Evolutionary conservation across 2,888 invertebrate genomes (phyloP), one percentile per base, ranked within the genome.

Genomic region (Panzeria rudis): DNA sequence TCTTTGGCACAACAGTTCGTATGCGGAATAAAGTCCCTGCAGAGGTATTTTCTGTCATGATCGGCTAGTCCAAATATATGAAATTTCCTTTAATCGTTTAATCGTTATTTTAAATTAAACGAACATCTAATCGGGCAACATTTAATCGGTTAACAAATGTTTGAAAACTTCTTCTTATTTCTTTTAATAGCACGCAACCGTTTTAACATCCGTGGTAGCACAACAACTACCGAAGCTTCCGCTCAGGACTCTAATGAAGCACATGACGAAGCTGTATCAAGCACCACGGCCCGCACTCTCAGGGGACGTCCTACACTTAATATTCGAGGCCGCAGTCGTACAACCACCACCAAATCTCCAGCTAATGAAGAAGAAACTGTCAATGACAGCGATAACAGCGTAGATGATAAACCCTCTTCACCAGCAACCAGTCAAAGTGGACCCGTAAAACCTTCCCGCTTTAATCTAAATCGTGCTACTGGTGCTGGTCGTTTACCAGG

Each of bases 161-260:
- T n/a, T n/a, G n/a, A n/a, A n/a, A n/a, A n/a, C n/a, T n/a, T 29
- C 5, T 29, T 29, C 6, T 35, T 54, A 41, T 41, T 59, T 20
- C 0, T 35, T 59, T 59, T 20, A 8, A 2, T 80, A 92, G 92
- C 92, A 32, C 92, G 93, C 59, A 93, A 93, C 86, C 93, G 93
- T 56, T 93, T 93, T 80, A 93, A 91, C 56, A 79, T 93, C 59
- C 92, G 92, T 17, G 91, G 91, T 20, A 88, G 90, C n/a, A 88
- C 90, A 44, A 90, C 91, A 20, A 88, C 90, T 11, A 88, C 90
- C 8, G 91, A 90, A 79, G 89, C 88, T n/a, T 82, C 91, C 7
- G 89, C 88, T 15, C 83, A 87, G 2, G 81, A 87, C 9, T 87
- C 54, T 0, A 82, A 83, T 44, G 91, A 89, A 13, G 86, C 71